Base-by-base conservation (phyloP, 37 sponge, comb jelly and placozoan genomes). In the Spongilla lacustris region DNA sequence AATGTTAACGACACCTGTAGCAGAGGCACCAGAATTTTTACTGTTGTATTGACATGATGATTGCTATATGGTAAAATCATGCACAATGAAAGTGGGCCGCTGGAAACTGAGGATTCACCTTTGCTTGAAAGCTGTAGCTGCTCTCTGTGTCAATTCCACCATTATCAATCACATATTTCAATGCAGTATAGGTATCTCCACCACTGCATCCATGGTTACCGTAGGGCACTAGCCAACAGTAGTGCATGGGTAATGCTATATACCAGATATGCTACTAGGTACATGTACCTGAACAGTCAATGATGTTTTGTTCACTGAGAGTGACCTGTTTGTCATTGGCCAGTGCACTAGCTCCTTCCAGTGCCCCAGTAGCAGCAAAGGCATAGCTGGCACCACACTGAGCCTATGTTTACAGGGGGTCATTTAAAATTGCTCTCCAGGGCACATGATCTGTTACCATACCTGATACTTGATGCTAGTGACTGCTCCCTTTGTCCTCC, bases 301-400 rank as follows among this genome's bases (percentile, higher is more conserved):
- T 81, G 27, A 95, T 74, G 71, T 97, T 91, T 82, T 97, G 98
- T 66, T 95, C 98, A 75, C 91, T 90, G 26, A 96, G 81, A 17
- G 87, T 81, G 0, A 91, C 88, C 73, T 91, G 87, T 5, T 76
- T 84, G 31, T 92, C 96, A 74, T 71, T 79, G 31, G 83, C 79
- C 36, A 84, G 68, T 38, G 84, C 69, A 66, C 87, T 91, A 25
- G 84, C 86, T 72, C 96, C 96, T 79, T 96, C 95, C 41, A 96
- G 89, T 22, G 89, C 81, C 24, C 94, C 97, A 38, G 90, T 89
- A 22, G 97, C 84, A 79, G 94, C 94, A 85, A 96, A 96, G 13
- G 94, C 92, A 88, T 93, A 96, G 75, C 94, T 92, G 37, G 90
- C 82, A 22, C 97, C 92, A 85, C 97, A 96, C 74, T 86, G 80